Evolutionary conservation across 2,797 vertebrate species (phyloP), one percentile per base, ranked within the genome.

Genomic region (Diglossa cyanea): DNA sequence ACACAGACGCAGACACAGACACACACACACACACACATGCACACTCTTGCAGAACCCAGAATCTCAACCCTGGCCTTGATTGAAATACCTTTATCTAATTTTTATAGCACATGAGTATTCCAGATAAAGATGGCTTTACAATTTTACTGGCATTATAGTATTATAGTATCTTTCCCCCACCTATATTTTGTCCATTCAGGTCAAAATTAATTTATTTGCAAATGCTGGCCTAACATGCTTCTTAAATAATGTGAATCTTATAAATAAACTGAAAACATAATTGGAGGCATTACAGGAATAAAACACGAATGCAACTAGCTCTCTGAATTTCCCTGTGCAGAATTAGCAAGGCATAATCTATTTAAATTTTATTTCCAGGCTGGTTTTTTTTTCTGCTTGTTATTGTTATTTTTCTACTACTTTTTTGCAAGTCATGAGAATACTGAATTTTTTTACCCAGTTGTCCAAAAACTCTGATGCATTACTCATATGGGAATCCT

Each of bases 401-500:
- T 91, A 35, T 23, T 60, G 47, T 73, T 94, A 71, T 77, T 90
- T 91, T 94, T 81, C 47, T 23, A 68, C 17, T 8, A 60, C 44
- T 31, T 86, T 91, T 93, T 92, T 88, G 45, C 55, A 91, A 92
- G 57, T 75, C n/a, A 42, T 76, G 45, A 76, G 53, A 90, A 67
- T 50, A 44, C 16, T 35, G 45, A 15, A 25, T 33, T 86, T 84
- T 93, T 95, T 92, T 53, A 65, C 20, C 13, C 21, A 47, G 51
- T 72, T 93, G 75, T 94, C 91, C 65, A 57, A 94, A 91, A 94
- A 25, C 8, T 75, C 35, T 90, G 82, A 94, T 93, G 51, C 44
- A 95, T 95, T 95, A 78, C 45, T 66, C 87, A 44, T 39, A 33
- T 93, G 92, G 94, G 87, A 96, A 63, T 95, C 87, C 83, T 93